Evolutionary conservation across 1,140 invertebrate genomes (phyloP).

Genomic region (Drosophila pseudoobscura): DNA sequence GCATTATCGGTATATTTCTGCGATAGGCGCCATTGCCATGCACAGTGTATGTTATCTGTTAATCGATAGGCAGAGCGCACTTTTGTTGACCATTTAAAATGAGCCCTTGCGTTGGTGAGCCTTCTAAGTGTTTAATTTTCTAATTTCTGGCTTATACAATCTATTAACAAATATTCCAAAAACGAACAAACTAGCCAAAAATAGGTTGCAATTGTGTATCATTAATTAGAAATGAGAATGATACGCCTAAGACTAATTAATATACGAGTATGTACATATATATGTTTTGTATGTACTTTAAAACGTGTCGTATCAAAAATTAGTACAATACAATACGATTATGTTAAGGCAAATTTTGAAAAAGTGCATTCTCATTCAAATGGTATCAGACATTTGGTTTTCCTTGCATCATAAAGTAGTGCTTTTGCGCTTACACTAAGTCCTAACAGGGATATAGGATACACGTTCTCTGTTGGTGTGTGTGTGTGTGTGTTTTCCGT

Average conservation of each 20-base stretch:
- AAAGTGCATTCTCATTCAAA: slow-evolving; percentile 27
- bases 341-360: slow-evolving; percentile 52
- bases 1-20: too few species aligned
- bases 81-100: slow-evolving; percentile 3
- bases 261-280: background rate
- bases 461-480: slow-evolving; percentile 5
- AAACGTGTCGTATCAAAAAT: slow-evolving; percentile 51
- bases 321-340: slow-evolving; percentile 47
- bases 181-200: slow-evolving; percentile 36
- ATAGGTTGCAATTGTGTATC: slow-evolving; percentile 35
- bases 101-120: background rate
- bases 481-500: background rate
- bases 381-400: slow-evolving; percentile 42
- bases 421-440: slow-evolving; percentile 23
- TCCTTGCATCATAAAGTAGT: slow-evolving; percentile 28
- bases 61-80: too few species aligned
- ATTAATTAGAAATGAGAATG: too few species aligned
- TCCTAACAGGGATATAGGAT: background rate
- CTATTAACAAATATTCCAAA: slow-evolving; percentile 32
- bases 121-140: slow-evolving; percentile 7
- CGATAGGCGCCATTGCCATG: too few species aligned
- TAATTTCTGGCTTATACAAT: background rate
- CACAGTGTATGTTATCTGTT: too few species aligned
- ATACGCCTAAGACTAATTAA: too few species aligned
- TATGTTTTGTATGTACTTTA: slow-evolving; percentile 12